Conservation (phyloP, 2,113 vertebrate species). For the Thunnus thynnus region DNA sequence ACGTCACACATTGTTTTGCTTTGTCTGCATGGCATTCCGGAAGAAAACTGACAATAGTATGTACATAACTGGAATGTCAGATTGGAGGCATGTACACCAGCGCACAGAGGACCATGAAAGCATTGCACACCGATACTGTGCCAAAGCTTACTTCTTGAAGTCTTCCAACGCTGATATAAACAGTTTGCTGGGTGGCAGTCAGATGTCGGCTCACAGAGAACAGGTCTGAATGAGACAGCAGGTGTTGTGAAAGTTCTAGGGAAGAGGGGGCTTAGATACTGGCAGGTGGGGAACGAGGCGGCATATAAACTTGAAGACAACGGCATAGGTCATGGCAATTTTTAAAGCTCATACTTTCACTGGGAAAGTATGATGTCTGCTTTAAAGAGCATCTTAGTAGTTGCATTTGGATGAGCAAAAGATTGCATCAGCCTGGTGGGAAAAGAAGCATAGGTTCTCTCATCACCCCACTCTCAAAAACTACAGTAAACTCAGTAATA, state of each 20-base stretch:
- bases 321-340: constrained; percentile 23
- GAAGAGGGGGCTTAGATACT: not conserved
- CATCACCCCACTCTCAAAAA: constrained; percentile 43
- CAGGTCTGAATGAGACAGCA: constrained; percentile 1
- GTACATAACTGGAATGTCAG: no score
- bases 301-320: not conserved
- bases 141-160: no score
- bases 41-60: no score
- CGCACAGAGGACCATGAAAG: no score
- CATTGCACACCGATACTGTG: no score
- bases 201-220: not conserved
- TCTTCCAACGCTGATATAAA: no score
- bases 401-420: constrained; percentile 11
- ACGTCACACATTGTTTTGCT: no score
- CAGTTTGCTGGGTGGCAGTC: no score
- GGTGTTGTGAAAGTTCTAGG: constrained; percentile 28
- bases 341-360: constrained; percentile 6
- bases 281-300: no score
- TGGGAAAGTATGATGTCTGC: constrained; percentile 39
- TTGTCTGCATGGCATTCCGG: no score
- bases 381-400: constrained; percentile 20
- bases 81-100: no score
- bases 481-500: constrained; percentile 32
- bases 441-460: not conserved
- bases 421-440: not conserved